Percentiles rank a stretch among this genome's conserved stretches.
Conservation (phyloP, 2,797 vertebrate genomes). For the Sitta carolinensis region DNA sequence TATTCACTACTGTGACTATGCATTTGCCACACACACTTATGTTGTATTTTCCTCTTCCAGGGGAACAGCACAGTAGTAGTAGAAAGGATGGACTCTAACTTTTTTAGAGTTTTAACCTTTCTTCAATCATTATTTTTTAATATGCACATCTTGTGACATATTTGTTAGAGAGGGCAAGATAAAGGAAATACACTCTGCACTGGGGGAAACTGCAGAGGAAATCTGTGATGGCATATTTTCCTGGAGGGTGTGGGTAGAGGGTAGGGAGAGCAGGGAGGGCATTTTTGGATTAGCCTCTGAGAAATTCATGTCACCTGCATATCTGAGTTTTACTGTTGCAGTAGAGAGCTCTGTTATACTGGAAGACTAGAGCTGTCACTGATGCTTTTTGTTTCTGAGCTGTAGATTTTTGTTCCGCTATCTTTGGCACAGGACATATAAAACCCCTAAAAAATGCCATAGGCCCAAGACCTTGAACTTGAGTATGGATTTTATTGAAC, state of each 20-base stretch:
- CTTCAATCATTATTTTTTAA: not conserved
- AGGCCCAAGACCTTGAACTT: not conserved
- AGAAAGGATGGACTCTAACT: not conserved
- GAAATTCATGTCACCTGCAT: not conserved
- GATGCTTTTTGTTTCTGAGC: not conserved
- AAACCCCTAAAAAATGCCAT: rapidly evolving
- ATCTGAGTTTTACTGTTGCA: not conserved
- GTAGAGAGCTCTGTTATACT: not conserved
- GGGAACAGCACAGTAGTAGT: not conserved
- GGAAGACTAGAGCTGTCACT: not conserved
- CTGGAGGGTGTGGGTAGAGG: not conserved
- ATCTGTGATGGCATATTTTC: not conserved
- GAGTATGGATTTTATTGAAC: not conserved
- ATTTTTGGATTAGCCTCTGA: not conserved
- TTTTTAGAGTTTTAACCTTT: not conserved
- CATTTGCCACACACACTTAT: not conserved
- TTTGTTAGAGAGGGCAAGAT: not conserved
- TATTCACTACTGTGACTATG: not conserved
- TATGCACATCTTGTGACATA: not conserved
- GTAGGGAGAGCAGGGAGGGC: not conserved
- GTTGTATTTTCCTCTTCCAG: not conserved
- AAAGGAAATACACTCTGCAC: not conserved
- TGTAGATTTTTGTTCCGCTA: not conserved
- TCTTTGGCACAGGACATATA: not conserved
- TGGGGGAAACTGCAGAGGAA: not conserved